Percentiles rank a stretch among this genome's conserved stretches.
Conservation (phyloP, 2,113 vertebrate genomes). For the Corythornis vintsioides region DNA sequence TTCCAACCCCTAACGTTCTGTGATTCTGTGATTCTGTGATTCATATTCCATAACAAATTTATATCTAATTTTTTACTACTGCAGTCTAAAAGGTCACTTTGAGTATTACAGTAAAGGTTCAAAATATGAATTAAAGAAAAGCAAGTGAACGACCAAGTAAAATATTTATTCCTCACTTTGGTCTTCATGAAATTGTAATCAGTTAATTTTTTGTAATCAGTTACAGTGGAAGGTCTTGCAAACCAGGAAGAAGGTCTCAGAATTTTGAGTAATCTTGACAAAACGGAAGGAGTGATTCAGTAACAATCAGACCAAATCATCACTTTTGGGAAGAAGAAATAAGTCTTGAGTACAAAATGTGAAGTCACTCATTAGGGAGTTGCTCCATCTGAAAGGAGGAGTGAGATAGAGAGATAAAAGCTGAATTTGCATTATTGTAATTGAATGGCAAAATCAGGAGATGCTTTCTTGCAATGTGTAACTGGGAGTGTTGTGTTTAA, state of each 20-base stretch:
- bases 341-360: not conserved
- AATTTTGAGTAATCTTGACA: not conserved
- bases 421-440: not conserved
- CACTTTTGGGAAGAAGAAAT: not conserved
- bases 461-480: not conserved
- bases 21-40: too few species aligned
- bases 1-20: too few species aligned
- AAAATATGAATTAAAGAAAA: not conserved
- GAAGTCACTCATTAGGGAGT: not conserved
- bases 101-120: not conserved
- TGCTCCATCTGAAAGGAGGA: not conserved
- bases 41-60: not conserved
- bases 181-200: not conserved
- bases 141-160: not conserved
- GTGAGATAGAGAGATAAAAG: not conserved
- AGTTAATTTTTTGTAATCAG: not conserved
- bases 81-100: not conserved
- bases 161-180: not conserved
- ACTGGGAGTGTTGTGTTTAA: not conserved
- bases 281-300: not conserved
- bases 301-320: not conserved
- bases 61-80: not conserved
- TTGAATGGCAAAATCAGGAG: not conserved
- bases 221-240: not conserved
- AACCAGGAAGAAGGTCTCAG: accelerated